Conservation (phyloP, 2,113 vertebrate genomes). For the Syngnathus floridae region DNA sequence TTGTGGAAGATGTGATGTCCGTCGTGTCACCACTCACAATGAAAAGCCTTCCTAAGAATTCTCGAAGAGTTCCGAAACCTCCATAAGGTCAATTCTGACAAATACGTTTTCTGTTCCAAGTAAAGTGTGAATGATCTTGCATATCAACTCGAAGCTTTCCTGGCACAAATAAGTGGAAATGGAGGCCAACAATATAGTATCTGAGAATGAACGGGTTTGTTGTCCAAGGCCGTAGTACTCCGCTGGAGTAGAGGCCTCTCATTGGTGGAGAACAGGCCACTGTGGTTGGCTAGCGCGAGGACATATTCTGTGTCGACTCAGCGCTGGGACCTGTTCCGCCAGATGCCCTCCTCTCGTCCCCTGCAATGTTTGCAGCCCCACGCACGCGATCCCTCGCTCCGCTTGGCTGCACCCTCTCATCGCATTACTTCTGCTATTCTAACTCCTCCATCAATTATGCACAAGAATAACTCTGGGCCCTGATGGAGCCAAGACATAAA, state of each 20-base stretch:
- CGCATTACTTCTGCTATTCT: constrained; percentile 81
- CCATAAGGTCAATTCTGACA: constrained; percentile 6
- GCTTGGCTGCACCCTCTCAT: constrained; percentile 77
- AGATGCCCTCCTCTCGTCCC: constrained; percentile 72
- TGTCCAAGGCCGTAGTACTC: constrained; percentile 54
- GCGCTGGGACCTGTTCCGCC: constrained; percentile 69
- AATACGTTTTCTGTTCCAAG: not conserved
- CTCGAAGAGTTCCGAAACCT: not conserved
- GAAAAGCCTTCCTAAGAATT: constrained; percentile 10
- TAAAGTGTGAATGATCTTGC: constrained; percentile 19
- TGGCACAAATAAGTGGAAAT: not conserved
- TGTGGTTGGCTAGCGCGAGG: constrained; percentile 50
- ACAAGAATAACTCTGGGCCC: constrained; percentile 74
- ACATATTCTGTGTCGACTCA: constrained; percentile 52
- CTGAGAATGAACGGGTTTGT: constrained; percentile 3
- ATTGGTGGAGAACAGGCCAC: constrained; percentile 43
- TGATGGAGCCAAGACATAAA: constrained; percentile 62
- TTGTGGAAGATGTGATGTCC: constrained; percentile 59
- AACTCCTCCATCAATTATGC: constrained; percentile 80
- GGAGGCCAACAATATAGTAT: not conserved
- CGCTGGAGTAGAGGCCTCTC: constrained; percentile 13
- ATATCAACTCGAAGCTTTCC: constrained; percentile 1
- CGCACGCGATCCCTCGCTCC: constrained; percentile 71
- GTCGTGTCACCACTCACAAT: constrained; percentile 24
- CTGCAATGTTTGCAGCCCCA: constrained; percentile 71